These are phyloP conservation scores for Caenorhabditis sp. DNA, from an alignment of 2,888 invertebrate species.

Conservation along the genomic window DNA sequence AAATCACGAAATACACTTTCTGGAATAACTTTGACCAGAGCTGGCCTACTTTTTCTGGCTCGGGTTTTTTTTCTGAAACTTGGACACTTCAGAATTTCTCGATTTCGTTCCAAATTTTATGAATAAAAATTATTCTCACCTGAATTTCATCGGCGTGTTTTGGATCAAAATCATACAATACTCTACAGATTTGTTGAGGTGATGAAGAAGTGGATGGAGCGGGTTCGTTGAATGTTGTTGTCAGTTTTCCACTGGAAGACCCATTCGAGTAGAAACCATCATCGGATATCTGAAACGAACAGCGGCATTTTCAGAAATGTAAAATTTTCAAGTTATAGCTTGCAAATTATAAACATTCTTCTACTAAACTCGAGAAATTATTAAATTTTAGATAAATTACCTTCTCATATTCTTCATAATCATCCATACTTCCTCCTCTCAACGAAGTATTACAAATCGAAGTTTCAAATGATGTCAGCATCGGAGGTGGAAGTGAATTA, in stretches of 20 bases:
- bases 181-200: conserved; percentile 31
- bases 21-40: no score
- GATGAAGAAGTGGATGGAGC: no score
- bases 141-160: conserved; percentile 50
- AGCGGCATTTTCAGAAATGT: background rate
- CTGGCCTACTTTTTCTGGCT: no score
- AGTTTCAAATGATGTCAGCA: conserved; percentile 8
- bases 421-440: conserved; percentile 31
- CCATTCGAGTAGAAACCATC: conserved; percentile 53
- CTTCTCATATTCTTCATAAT: conserved; percentile 50
- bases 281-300: conserved; percentile 46
- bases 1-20: no score
- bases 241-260: conserved; percentile 7
- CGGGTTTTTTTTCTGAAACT: no score
- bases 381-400: no score
- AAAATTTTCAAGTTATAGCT: conserved; percentile 2
- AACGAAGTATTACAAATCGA: conserved; percentile 23
- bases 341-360: no score
- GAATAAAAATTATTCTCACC: conserved; percentile 12
- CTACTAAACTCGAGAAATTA: no score
- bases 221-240: conserved; percentile 28
- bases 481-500: conserved; percentile 46
- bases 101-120: no score
- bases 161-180: conserved; percentile 52
- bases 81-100: no score